These are phyloP conservation scores for Apocheima hispidaria DNA, from an alignment of 2,888 invertebrate species.

Conservation along the genomic window DNA sequence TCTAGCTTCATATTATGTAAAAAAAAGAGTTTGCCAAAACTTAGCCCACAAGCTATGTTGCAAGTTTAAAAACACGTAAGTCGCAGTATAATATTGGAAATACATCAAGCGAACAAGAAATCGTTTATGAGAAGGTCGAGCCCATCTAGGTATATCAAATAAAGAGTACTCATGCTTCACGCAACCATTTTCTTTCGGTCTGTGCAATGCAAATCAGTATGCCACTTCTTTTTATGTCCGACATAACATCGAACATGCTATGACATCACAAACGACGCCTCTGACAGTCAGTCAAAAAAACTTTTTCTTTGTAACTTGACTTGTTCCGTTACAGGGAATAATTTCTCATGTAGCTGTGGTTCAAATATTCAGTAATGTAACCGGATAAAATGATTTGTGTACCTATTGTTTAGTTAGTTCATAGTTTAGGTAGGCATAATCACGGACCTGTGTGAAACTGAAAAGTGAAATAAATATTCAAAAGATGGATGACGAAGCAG, in stretches of 20 bases:
- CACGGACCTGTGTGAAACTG: neutral
- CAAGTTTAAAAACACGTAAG: neutral
- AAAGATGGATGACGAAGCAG: constrained; percentile 52
- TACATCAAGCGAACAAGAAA: neutral
- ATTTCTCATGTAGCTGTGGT: neutral
- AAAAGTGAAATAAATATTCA: constrained; percentile 6
- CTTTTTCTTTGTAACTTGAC: constrained; percentile 60
- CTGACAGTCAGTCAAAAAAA: constrained; percentile 69
- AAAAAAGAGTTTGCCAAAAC: too few species aligned
- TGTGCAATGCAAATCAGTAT: constrained; percentile 60
- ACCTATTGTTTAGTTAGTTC: neutral
- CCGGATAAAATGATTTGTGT: neutral
- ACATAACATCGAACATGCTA: constrained; percentile 64
- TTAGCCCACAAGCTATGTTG: neutral
- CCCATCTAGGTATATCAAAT: constrained; percentile 18
- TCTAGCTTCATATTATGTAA: too few species aligned
- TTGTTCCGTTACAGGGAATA: constrained; percentile 51
- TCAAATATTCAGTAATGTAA: neutral
- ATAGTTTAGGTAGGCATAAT: neutral
- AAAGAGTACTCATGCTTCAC: constrained; percentile 50
- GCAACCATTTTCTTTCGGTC: constrained; percentile 59
- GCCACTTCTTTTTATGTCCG: constrained; percentile 61
- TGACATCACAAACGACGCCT: constrained; percentile 56
- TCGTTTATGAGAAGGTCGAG: constrained; percentile 9
- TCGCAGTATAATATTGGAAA: neutral